Base-by-base conservation (phyloP, 2,888 invertebrate genomes). In the Cistogaster globosa region DNA sequence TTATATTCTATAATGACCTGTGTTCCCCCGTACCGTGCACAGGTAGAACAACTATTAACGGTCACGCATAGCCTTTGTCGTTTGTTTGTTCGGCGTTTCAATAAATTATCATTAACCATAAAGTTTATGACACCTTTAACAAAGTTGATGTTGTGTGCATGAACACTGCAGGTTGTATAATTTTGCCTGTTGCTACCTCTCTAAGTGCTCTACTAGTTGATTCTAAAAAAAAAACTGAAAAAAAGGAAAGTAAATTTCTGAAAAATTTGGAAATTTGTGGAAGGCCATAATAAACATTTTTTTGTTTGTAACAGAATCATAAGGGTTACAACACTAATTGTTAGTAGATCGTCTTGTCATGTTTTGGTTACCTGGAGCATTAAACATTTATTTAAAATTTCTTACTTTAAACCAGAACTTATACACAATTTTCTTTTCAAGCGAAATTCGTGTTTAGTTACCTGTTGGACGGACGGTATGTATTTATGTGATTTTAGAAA, bases 81-180 rank as follows among this genome's bases (percentile, higher is more conserved):
- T 48, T 65, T 32, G 7, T 63, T 57, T 32, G 7, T 63, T 57
- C 51, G 6, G 32, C 6, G 2, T 51, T 71, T 71, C 55, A 83
- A 83, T 72, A 83, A 72, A 77, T 77, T 68, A 60, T 77, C 83
- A 77, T 83, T 83, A 77, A 72, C 71, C 60, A 60, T 68, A 71
- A 60, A 71, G 45, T 82, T 83, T 72, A 72, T 68, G 67, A 77
- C 72, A 79, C 58, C 62, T 71, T 62, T 20, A 38, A 53, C 48
- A 14, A 32, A 16, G 65, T 18, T 62, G 2, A 18, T 48, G 18
- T 26, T 26, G n/a, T 53, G 32, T 7, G 32, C 32, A 60, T 42
- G 18, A 4, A 55, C 32, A 55, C 32, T 32, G 26, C 48, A 71
- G 75, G 76, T 76, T 69, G 42, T 45, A 18, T 11, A 74, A 53